A percentile compares a stretch with the other conserved stretches of the same genome.
phyloP scores from a whole-genome alignment of 92 coral and sea anemone genomes.

The Galaxea fascicularis region DNA sequence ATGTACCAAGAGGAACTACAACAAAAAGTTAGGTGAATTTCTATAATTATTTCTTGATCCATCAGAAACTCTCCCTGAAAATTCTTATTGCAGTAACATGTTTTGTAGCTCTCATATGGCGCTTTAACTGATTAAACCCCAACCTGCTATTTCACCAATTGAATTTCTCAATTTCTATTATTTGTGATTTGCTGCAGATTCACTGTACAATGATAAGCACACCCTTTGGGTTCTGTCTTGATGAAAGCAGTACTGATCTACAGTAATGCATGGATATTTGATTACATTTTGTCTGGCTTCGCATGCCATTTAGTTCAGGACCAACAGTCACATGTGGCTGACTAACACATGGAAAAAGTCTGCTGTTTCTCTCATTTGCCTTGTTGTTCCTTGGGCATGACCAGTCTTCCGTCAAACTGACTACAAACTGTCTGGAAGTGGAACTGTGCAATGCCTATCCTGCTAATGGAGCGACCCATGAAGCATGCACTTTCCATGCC shows the following conservation, averaged over 20 bases:
- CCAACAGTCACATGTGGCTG: not conserved
- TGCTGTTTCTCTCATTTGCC: too few relatives aligned
- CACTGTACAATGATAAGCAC: not conserved
- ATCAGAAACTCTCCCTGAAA: too few relatives aligned
- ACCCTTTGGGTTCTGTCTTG: not conserved
- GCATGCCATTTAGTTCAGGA: not conserved
- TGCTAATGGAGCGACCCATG: not conserved
- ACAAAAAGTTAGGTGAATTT: too few relatives aligned
- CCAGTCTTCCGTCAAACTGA: not conserved
- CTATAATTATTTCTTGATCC: too few relatives aligned
- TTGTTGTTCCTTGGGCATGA: too few relatives aligned
- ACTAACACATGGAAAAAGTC: not conserved
- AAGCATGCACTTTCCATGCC: not conserved
- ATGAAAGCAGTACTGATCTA: not conserved
- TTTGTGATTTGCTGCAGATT: not conserved
- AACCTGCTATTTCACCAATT: not conserved
- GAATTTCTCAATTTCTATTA: not conserved
- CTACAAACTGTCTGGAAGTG: not conserved
- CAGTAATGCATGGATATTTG: too few relatives aligned
- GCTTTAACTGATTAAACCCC: too few relatives aligned
- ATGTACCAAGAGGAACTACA: too few relatives aligned
- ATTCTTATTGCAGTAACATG: not conserved
- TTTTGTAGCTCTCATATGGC: too few relatives aligned
- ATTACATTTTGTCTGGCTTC: too few relatives aligned
- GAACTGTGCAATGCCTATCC: conserved; percentile 1